phyloP scores from a whole-genome alignment of 2,113 vertebrate genomes.

The Natator depressus region DNA sequence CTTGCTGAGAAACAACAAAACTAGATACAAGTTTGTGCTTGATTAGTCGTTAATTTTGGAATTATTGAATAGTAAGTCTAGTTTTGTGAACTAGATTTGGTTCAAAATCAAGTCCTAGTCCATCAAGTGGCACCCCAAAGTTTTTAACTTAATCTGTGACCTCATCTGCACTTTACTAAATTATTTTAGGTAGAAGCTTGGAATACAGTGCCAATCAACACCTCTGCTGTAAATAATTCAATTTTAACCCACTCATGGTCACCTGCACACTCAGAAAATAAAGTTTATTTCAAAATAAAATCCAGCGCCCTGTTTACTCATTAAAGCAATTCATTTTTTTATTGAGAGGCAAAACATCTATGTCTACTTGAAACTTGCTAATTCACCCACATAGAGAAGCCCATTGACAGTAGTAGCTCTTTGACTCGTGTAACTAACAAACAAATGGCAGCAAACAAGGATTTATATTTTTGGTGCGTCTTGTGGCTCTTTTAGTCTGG shows the following conservation, averaged over 20 bases:
- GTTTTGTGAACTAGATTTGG: background rate
- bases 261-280: background rate
- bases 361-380: background rate
- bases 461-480: background rate
- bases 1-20: background rate
- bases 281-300: background rate
- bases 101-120: background rate
- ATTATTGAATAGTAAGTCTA: background rate
- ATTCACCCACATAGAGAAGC: background rate
- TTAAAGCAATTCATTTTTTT: background rate
- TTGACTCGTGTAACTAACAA: background rate
- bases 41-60: background rate
- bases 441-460: background rate
- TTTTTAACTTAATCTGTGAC: background rate
- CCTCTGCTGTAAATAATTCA: background rate
- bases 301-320: background rate
- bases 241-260: background rate
- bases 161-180: fast-evolving
- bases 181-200: background rate
- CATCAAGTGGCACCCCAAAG: background rate
- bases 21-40: background rate
- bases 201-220: background rate
- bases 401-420: background rate
- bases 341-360: background rate
- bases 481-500: background rate